phyloP scores from a whole-genome alignment of 2,113 vertebrate species.

The Zonotrichia leucophrys region DNA sequence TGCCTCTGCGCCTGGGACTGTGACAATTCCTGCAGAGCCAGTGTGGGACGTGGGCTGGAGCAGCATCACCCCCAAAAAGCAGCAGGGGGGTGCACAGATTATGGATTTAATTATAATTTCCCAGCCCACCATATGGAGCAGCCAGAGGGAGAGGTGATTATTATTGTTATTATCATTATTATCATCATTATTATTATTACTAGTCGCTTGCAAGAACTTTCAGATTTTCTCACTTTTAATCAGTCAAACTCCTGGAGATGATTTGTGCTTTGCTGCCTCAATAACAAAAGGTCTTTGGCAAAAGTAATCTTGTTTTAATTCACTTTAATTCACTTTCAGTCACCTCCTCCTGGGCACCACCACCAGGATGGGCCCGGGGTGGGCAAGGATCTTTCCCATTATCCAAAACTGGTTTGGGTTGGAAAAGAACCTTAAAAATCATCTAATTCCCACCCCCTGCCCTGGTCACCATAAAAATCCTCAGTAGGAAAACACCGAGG shows the following conservation, averaged over 20 bases:
- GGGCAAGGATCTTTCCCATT: background rate
- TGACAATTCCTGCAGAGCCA: background rate
- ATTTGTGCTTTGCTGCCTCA: background rate
- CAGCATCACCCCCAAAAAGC: background rate
- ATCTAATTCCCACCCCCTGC: no score
- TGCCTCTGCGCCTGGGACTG: background rate
- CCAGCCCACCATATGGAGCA: background rate
- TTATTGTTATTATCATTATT: background rate
- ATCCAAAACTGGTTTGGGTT: background rate
- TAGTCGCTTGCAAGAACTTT: background rate
- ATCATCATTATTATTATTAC: background rate
- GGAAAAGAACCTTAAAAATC: background rate
- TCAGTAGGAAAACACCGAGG: background rate
- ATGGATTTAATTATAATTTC: background rate
- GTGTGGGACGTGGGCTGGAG: background rate
- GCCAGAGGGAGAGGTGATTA: background rate
- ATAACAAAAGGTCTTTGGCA: background rate
- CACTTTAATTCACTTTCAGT: background rate
- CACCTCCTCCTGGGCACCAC: background rate
- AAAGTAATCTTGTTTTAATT: background rate
- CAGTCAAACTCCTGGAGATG: background rate
- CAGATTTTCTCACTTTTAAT: background rate
- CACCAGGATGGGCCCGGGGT: rapidly evolving
- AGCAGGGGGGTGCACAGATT: background rate
- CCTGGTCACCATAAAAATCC: rapidly evolving